phyloP scores from a whole-genome alignment of 2,113 vertebrate species.

The Campylomormyrus numenius region DNA sequence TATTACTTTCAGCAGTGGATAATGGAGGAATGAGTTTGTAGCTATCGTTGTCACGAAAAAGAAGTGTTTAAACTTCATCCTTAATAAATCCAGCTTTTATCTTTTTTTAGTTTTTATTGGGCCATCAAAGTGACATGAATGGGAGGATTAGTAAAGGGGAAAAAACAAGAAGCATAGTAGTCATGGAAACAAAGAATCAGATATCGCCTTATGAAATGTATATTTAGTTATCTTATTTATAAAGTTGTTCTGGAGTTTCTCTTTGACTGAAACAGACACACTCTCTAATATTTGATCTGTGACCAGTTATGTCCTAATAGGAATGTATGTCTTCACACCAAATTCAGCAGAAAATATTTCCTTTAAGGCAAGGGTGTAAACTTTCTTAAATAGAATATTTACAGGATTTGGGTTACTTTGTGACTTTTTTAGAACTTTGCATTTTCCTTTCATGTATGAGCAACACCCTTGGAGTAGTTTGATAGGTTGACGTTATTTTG shows the following conservation, averaged over 20 bases:
- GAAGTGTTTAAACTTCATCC: not conserved
- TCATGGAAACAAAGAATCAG: conserved; percentile 14
- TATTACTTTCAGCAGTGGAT: conserved; percentile 55
- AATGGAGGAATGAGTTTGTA: not conserved
- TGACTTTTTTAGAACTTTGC: not conserved
- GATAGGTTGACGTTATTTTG: not conserved
- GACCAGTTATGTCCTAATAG: not conserved
- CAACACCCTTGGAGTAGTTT: not conserved
- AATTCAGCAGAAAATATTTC: not conserved
- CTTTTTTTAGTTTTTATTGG: not conserved
- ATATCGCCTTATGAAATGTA: not conserved
- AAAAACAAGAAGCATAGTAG: not conserved
- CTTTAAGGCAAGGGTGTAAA: not conserved
- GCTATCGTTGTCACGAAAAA: not conserved
- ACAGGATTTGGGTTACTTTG: not conserved
- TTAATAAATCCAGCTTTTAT: conserved; percentile 2
- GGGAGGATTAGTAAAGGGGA: not conserved
- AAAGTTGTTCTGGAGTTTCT: not conserved
- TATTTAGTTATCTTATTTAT: conserved; percentile 7
- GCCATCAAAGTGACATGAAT: conserved; percentile 6
- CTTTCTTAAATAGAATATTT: not conserved
- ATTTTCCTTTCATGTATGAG: not conserved
- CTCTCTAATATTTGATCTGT: not conserved
- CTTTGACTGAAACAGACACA: not conserved
- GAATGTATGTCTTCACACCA: not conserved